phyloP scores from a whole-genome alignment of 1,140 invertebrate genomes.

The Daktulosphaira vitifoliae region DNA sequence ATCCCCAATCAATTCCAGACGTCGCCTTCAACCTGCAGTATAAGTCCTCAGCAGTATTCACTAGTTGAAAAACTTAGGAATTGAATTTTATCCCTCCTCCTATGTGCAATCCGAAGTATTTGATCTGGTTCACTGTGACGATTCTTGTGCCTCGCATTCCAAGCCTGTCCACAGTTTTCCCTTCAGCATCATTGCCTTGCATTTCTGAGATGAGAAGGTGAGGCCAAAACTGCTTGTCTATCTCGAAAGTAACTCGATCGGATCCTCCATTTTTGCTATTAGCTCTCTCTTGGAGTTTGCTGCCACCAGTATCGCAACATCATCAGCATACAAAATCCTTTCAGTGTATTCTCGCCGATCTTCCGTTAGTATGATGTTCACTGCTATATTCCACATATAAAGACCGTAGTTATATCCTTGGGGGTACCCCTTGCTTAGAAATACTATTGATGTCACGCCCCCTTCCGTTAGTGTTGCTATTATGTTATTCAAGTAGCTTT shows the following conservation, averaged over 20 bases:
- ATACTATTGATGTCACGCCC: not conserved
- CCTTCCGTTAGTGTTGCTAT: not conserved
- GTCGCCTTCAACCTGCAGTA: too few relatives aligned
- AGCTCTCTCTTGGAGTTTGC: not conserved
- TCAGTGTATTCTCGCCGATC: too few relatives aligned
- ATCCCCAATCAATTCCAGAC: not conserved
- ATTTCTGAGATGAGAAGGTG: not conserved
- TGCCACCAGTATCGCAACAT: not conserved
- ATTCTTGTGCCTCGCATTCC: not conserved
- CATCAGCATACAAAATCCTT: not conserved
- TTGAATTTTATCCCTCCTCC: not conserved
- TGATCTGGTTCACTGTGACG: not conserved
- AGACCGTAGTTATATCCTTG: not conserved
- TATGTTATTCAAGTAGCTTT: not conserved
- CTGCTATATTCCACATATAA: not conserved
- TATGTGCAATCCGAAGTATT: not conserved
- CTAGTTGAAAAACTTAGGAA: not conserved
- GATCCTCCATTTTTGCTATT: not conserved
- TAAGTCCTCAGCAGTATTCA: too few relatives aligned
- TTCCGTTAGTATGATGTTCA: not conserved
- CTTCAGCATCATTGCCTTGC: not conserved
- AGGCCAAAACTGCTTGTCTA: not conserved
- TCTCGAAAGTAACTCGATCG: not conserved
- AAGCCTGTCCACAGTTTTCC: not conserved
- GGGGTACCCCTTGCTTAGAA: not conserved